phyloP scores from a whole-genome alignment of 2,797 vertebrate genomes.

The Rhabdophis nuchalis region DNA sequence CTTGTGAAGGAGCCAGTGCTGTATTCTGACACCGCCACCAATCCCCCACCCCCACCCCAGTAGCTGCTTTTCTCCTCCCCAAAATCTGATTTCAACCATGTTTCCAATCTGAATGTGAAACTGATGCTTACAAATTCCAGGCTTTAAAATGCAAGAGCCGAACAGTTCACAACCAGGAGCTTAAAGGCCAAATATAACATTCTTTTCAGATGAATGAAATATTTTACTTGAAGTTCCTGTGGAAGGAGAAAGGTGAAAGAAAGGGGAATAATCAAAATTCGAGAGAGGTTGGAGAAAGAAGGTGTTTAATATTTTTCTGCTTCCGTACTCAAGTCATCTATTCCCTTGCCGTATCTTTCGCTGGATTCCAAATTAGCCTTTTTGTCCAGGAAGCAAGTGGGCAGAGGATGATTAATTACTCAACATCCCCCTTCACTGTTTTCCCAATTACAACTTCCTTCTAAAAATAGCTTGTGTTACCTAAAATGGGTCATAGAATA shows the following conservation, averaged over 20 bases:
- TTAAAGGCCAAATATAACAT: neutral
- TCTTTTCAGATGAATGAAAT: neutral
- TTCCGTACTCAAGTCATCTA: neutral
- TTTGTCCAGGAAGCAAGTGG: neutral
- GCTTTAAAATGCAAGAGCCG: neutral
- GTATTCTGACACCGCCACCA: neutral
- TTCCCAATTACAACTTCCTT: neutral
- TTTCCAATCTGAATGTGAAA: neutral
- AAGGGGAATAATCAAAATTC: neutral
- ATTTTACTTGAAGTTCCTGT: neutral
- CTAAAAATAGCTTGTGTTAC: neutral
- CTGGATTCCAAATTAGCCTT: neutral
- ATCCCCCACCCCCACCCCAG: neutral
- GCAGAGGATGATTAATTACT: neutral
- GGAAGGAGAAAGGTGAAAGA: neutral
- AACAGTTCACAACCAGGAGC: neutral
- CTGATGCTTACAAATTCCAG: neutral
- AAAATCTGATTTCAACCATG: neutral
- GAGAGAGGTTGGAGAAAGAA: neutral
- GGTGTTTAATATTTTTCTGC: neutral
- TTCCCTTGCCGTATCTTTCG: too few relatives aligned
- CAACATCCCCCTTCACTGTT: neutral
- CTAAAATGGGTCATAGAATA: neutral
- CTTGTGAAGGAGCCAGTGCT: neutral
- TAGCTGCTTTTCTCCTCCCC: neutral